Conservation (phyloP, 2,113 vertebrate genomes). For the Pluvianellus socialis region DNA sequence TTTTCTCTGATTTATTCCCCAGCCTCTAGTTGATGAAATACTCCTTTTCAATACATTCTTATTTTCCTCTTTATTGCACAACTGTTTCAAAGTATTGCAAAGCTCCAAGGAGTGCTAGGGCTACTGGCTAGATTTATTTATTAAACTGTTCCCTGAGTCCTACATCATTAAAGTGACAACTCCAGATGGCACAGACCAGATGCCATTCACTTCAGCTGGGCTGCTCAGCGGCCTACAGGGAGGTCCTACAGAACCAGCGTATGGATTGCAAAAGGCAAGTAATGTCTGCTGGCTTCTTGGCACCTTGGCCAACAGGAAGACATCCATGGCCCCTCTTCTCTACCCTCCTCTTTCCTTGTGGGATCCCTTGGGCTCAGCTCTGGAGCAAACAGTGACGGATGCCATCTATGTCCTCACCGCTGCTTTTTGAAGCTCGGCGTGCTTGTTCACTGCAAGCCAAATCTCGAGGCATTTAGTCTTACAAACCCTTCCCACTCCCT, state of each 20-base stretch:
- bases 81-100: not conserved
- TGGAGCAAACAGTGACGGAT: not conserved
- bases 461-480: not conserved
- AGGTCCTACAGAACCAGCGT: not conserved
- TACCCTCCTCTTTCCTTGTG: rapidly evolving
- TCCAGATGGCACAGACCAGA: not conserved
- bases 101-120: not conserved
- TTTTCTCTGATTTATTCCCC: not conserved
- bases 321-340: not conserved
- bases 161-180: not conserved
- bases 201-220: not conserved
- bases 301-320: not conserved
- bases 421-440: not conserved
- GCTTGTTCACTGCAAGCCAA: not conserved
- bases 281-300: not conserved
- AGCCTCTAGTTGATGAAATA: not conserved
- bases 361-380: not conserved
- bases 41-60: not conserved
- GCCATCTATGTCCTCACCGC: not conserved
- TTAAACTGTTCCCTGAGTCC: not conserved
- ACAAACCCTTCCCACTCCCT: not conserved
- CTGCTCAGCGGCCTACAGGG: not conserved
- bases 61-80: not conserved
- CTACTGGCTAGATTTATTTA: not conserved
- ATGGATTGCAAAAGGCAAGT: not conserved